phyloP scores from a whole-genome alignment of 2,888 invertebrate genomes.

The Pachymerium ferrugineum region DNA sequence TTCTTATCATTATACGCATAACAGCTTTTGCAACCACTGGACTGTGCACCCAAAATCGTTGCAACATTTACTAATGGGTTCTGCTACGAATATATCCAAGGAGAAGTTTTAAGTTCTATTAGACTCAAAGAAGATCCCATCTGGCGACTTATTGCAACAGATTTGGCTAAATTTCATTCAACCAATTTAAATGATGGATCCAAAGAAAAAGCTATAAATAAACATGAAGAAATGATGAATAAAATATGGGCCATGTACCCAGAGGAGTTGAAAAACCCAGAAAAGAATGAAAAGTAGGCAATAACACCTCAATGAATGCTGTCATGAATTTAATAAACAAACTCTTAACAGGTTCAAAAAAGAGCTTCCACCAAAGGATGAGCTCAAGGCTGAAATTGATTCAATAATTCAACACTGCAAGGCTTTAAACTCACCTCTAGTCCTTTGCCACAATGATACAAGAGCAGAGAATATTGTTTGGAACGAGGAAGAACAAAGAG shows the following conservation, averaged over 20 bases:
- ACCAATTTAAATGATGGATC: too few relatives aligned
- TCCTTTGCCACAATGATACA: slow-evolving; percentile 6
- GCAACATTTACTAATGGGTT: slow-evolving; percentile 24
- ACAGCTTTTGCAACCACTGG: not conserved
- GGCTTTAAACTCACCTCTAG: slow-evolving; percentile 2
- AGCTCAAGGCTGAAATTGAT: not conserved
- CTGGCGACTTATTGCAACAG: slow-evolving; percentile 4
- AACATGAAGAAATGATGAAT: not conserved
- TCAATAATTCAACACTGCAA: not conserved
- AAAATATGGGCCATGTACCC: not conserved
- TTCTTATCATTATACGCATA: not conserved
- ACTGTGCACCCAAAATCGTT: slow-evolving; percentile 8
- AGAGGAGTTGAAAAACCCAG: not conserved
- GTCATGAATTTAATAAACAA: not conserved
- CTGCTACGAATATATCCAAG: slow-evolving; percentile 17
- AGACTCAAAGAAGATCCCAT: slow-evolving; percentile 15
- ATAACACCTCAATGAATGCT: not conserved
- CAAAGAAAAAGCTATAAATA: not conserved
- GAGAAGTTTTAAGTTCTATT: not conserved
- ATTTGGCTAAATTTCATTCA: slow-evolving; percentile 25
- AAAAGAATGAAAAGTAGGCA: not conserved
- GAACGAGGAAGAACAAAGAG: not conserved
- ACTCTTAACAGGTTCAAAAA: not conserved
- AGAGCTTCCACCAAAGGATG: not conserved
- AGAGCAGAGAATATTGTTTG: slow-evolving; percentile 27